Evolutionary conservation across 2,797 vertebrate genomes (phyloP).

Genomic region (Tragelaphus oryx): DNA sequence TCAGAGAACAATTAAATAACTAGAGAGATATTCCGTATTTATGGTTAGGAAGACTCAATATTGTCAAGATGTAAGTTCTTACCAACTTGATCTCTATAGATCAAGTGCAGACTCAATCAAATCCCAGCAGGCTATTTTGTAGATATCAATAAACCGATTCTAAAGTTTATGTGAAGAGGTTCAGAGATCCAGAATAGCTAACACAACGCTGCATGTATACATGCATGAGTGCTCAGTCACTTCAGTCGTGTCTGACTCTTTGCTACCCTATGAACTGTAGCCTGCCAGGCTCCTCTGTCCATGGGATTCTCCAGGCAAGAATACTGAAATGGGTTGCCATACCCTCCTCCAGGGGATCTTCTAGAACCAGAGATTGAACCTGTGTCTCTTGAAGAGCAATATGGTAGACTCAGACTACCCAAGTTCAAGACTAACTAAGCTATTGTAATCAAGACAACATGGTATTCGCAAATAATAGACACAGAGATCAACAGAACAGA

Average conservation of each 20-base stretch:
- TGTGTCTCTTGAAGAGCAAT: neutral
- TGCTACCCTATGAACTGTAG: neutral
- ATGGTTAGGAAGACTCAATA: neutral
- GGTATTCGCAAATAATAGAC: neutral
- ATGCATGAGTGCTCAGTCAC: neutral
- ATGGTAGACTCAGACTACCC: neutral
- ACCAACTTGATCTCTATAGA: neutral
- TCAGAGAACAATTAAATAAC: neutral
- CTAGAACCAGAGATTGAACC: neutral
- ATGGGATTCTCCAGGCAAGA: neutral
- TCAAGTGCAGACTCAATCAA: neutral
- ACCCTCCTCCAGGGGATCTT: neutral
- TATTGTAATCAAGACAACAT: neutral
- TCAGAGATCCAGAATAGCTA: neutral
- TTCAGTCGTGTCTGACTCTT: neutral
- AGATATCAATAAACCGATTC: neutral
- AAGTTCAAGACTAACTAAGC: neutral
- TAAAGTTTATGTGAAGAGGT: neutral
- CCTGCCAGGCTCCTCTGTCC: neutral
- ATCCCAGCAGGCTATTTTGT: neutral
- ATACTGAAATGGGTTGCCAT: neutral
- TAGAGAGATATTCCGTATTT: neutral
- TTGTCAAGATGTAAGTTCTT: neutral
- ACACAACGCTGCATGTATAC: neutral
- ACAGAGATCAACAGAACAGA: neutral